A percentile compares a stretch with the other conserved stretches of the same genome.
Conservation (phyloP, 2,888 invertebrate species). For the Caenorhabditis sp. region DNA sequence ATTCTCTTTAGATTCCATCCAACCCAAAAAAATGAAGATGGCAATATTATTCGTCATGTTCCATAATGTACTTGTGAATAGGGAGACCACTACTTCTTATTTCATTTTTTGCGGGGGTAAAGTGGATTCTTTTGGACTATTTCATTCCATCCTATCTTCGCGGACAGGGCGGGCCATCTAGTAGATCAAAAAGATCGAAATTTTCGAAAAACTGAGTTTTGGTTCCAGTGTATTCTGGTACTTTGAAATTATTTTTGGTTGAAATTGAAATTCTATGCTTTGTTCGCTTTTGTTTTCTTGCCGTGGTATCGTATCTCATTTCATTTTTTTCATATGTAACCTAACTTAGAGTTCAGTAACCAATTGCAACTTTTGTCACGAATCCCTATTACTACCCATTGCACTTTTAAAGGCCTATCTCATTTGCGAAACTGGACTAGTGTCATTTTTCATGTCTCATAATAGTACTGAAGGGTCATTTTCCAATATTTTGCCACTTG, state of each 20-base stretch:
- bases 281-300: not conserved
- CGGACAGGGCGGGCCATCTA: too few relatives aligned
- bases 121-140: constrained; percentile 6
- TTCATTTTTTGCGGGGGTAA: constrained; percentile 11
- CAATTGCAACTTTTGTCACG: not conserved
- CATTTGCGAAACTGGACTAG: not conserved
- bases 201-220: not conserved
- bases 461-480: constrained; percentile 14
- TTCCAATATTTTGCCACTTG: too few relatives aligned
- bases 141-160: not conserved
- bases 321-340: not conserved
- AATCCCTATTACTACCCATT: too few relatives aligned
- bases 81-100: not conserved
- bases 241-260: not conserved
- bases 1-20: constrained; percentile 5
- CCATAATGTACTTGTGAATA: constrained; percentile 40
- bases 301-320: not conserved
- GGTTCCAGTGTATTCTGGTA: not conserved
- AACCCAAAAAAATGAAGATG: constrained; percentile 4
- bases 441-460: not conserved
- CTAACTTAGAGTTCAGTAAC: not conserved
- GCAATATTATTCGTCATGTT: constrained; percentile 45
- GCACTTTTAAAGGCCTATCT: not conserved
- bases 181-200: not conserved
- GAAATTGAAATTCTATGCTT: constrained; percentile 12